Conservation (phyloP, 2,113 vertebrate genomes). For the Dicerorhinus sumatrensis region DNA sequence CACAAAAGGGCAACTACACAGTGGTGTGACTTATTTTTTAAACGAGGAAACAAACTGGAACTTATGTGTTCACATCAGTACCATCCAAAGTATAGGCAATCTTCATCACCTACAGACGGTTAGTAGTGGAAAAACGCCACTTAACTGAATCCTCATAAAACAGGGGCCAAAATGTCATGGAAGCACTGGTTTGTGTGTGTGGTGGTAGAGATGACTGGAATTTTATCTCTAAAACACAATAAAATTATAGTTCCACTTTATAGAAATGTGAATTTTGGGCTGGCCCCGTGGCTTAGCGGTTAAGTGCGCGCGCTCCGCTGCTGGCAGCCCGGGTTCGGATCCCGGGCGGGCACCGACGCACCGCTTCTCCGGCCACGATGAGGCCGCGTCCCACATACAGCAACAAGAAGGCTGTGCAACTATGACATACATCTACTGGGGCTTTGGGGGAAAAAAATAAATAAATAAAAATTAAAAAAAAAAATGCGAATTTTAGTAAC, state of each 20-base stretch:
- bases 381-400: no score
- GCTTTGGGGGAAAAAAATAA: no score
- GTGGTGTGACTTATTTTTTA: not conserved
- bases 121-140: not conserved
- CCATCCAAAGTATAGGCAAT: not conserved
- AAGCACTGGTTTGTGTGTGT: not conserved
- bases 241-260: not conserved
- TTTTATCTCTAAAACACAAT: not conserved
- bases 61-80: not conserved
- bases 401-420: no score
- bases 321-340: no score
- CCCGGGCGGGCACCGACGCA: no score
- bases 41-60: not conserved
- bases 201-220: not conserved
- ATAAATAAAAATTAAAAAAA: no score
- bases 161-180: not conserved
- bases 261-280: not conserved
- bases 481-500: not conserved
- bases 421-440: no score
- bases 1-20: not conserved
- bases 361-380: no score
- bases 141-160: not conserved
- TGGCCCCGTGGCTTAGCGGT: no score
- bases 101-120: not conserved
- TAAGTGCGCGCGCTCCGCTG: no score